Evolutionary conservation across 2,888 invertebrate species (phyloP), one percentile per base, ranked within the genome.

Genomic region (Iphiclides podalirius): DNA sequence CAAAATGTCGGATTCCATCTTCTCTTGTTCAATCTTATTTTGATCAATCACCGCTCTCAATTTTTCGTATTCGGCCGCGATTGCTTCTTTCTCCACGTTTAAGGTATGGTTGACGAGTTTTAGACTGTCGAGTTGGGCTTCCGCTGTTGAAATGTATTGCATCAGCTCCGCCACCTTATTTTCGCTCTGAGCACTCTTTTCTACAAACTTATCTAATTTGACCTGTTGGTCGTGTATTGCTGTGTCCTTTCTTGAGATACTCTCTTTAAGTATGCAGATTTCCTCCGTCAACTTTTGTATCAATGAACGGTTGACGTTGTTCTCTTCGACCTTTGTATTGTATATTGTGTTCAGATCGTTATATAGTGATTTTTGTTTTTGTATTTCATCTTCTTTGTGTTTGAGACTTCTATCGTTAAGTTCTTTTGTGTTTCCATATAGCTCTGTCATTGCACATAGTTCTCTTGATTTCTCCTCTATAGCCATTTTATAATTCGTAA

Each of bases 1-100:
- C 9, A 77, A 49, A 50, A 80, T 72, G 47, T 87, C 80, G 3
- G 75, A 64, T 1, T 85, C 69, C 61, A 90, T 77, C 14, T 66
- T 68, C 26, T 80, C 75, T 16, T 90, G 56, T 44, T 78, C 79
- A 1, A 63, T 59, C 35, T 79, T 73, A 51, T 82, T 81, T 4
- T 72, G 64, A 52, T 68, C 70, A 12, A 80, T 72, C 7, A 67
- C 76, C 4, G 68, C 67, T 31, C 68, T 63, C 33, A 89, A 84
- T 43, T 70, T 77, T 61, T 81, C 58, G 54, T 90, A 60, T 62
- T 85, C 68, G 49, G 46, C 40, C 55, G 76, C 58, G 55, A 74
- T 70, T 1, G 58, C 47, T 43, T 85, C 72, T 26, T 72, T 81
- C 61, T 86, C 84, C 49, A 69, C 72, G 1, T 47, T 56, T 42